Evolutionary conservation across 2,888 invertebrate species (phyloP).

Genomic region (Lasioglossum malachurum): DNA sequence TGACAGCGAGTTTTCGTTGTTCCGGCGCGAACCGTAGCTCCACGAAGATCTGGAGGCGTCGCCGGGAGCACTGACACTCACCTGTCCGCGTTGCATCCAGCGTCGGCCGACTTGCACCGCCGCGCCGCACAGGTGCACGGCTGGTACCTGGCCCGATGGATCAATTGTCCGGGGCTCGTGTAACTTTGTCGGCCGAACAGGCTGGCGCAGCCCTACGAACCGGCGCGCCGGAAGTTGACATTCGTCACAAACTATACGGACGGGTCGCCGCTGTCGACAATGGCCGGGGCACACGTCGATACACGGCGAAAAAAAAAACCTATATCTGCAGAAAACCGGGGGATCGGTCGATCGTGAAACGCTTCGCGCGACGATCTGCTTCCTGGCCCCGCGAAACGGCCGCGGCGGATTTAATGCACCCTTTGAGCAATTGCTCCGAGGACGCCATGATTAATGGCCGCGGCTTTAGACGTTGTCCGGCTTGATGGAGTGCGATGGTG

Average conservation of each 20-base stretch:
- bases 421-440: constrained; percentile 18
- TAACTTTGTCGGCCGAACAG: constrained; percentile 58
- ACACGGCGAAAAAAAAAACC: constrained; percentile 5
- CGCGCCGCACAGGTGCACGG: constrained; percentile 50
- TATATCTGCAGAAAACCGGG: not conserved
- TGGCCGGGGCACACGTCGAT: not conserved
- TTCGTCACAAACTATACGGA: constrained; percentile 48
- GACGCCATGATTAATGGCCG: constrained; percentile 18
- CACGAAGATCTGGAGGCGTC: constrained; percentile 76
- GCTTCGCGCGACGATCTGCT: not conserved
- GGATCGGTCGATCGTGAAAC: constrained; percentile 3
- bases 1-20: constrained; percentile 55
- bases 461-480: constrained; percentile 12
- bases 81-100: constrained; percentile 78
- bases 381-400: not conserved
- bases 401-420: not conserved
- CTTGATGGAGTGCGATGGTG: constrained; percentile 14
- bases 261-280: constrained; percentile 16
- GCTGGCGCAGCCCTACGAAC: constrained; percentile 41
- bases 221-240: constrained; percentile 47
- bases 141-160: constrained; percentile 38
- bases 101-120: constrained; percentile 24
- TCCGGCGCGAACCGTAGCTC: constrained; percentile 56
- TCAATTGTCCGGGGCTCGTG: constrained; percentile 60
- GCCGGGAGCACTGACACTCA: constrained; percentile 82